A percentile compares a stretch with the other conserved stretches of the same genome.
phyloP scores from a whole-genome alignment of 2,888 invertebrate species.

The Nemoura dubitans region DNA sequence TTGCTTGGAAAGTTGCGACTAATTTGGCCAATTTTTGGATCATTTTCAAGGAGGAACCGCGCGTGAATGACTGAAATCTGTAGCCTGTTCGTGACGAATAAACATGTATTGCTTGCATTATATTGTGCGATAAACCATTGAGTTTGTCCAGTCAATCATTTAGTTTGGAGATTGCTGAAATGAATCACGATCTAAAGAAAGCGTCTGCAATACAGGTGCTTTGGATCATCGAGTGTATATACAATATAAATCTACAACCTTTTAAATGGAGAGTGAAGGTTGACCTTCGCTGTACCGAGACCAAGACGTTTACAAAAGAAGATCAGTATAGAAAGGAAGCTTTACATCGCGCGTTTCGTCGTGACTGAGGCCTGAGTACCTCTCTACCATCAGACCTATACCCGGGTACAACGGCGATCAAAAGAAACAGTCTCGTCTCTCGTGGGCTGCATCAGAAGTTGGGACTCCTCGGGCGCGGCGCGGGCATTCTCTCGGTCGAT shows the following conservation, averaged over 20 bases:
- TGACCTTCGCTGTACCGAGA: neutral
- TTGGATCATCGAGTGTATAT: neutral
- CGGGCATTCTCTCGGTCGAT: conserved; percentile 20
- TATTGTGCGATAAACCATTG: neutral
- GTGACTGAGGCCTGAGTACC: too few relatives aligned
- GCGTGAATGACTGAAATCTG: too few relatives aligned
- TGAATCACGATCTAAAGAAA: neutral
- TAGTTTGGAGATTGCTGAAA: neutral
- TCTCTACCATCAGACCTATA: neutral
- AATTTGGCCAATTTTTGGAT: conserved; percentile 29
- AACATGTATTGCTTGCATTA: neutral
- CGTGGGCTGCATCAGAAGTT: neutral
- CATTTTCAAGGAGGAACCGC: neutral
- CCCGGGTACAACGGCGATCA: neutral
- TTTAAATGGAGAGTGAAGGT: neutral
- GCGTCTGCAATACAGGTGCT: neutral
- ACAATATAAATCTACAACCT: neutral
- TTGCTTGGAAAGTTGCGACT: neutral
- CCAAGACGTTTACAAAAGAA: neutral
- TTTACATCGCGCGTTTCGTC: neutral
- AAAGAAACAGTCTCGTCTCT: neutral
- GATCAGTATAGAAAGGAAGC: neutral
- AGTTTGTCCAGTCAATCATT: neutral
- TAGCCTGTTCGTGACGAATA: neutral
- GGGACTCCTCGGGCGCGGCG: neutral